These are phyloP conservation scores for Rattus norvegicus DNA, from an alignment of 2,113 vertebrate genomes.

Conservation along the genomic window DNA sequence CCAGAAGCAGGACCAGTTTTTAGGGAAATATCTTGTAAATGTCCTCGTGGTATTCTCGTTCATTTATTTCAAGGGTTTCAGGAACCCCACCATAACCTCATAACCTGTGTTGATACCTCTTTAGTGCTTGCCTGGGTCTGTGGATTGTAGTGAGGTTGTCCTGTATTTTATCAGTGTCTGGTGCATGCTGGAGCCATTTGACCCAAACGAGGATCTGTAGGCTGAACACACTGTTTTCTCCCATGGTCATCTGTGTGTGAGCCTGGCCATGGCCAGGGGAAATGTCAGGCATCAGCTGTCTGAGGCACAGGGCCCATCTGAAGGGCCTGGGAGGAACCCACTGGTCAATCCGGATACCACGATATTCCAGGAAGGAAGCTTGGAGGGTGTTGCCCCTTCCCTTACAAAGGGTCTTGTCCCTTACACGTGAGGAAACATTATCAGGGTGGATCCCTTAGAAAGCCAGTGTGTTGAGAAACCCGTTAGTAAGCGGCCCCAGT, in stretches of 20 bases:
- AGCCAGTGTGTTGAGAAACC: background rate
- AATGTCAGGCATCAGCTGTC: background rate
- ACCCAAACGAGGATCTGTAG: background rate
- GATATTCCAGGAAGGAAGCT: slow-evolving; percentile 61
- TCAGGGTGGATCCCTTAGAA: slow-evolving; percentile 36
- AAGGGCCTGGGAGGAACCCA: background rate
- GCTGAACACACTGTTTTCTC: background rate
- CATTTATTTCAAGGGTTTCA: background rate
- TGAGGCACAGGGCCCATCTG: background rate
- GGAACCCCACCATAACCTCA: background rate
- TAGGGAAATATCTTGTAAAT: background rate
- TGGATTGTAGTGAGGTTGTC: too few species aligned
- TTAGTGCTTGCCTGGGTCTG: background rate
- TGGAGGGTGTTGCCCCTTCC: slow-evolving; percentile 48
- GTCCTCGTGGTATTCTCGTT: background rate
- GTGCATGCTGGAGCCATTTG: background rate
- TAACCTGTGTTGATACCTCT: background rate
- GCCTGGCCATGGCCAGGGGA: slow-evolving; percentile 6
- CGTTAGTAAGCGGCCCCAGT: background rate
- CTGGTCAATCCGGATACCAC: background rate
- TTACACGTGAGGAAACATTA: slow-evolving; percentile 45
- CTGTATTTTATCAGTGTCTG: background rate
- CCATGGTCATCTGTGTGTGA: background rate
- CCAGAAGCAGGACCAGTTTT: background rate
- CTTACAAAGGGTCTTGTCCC: slow-evolving; percentile 51